A percentile compares a stretch with the other conserved stretches of the same genome.
These are phyloP conservation scores for Petrocephalus zakoni DNA, from an alignment of 2,113 vertebrate species.

Conservation along the genomic window DNA sequence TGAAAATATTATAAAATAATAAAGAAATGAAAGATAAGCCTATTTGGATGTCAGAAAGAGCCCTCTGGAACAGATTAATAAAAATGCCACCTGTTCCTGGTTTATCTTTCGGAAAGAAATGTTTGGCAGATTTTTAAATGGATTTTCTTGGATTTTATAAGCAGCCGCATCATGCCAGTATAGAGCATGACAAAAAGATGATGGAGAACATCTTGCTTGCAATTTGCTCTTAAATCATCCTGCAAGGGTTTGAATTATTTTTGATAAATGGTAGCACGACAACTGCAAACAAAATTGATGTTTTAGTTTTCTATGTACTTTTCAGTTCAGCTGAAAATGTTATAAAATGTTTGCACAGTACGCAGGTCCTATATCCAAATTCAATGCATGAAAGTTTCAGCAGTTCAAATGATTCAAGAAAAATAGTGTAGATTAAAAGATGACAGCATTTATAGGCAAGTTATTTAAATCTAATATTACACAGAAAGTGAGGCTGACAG, in stretches of 20 bases:
- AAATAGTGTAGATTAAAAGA: not conserved
- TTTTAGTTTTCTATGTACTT: not conserved
- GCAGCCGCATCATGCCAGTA: not conserved
- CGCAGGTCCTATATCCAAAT: not conserved
- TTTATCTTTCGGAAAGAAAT: conserved; percentile 7
- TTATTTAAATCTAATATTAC: not conserved
- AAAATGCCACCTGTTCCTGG: conserved; percentile 14
- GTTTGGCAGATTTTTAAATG: conserved; percentile 9
- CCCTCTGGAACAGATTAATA: not conserved
- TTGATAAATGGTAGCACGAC: not conserved
- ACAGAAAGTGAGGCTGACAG: not conserved
- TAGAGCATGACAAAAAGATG: not conserved
- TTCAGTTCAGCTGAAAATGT: not conserved
- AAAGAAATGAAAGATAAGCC: not conserved
- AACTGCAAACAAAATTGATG: not conserved
- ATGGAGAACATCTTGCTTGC: not conserved
- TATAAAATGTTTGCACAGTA: not conserved
- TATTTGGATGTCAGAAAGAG: not conserved
- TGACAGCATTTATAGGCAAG: not conserved
- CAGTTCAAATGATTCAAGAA: not conserved
- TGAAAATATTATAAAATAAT: not conserved
- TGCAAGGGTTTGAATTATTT: not conserved
- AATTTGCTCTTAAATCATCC: not conserved
- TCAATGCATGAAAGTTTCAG: not conserved
- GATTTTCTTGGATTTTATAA: conserved; percentile 11